Evolutionary conservation across 2,113 vertebrate species (phyloP).

Genomic region (Sclerurus mexicanus): DNA sequence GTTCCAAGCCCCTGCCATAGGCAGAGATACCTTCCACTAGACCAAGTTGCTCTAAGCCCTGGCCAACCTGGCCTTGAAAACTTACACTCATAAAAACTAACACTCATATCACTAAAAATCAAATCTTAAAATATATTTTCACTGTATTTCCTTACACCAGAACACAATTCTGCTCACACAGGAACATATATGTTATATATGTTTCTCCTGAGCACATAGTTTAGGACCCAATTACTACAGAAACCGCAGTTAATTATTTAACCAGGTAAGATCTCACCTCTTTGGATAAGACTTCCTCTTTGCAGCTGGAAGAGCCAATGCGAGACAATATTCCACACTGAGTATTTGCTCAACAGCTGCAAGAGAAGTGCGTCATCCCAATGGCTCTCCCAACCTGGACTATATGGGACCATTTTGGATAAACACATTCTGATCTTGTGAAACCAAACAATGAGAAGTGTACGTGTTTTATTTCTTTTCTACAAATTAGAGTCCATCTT

Average conservation of each 20-base stretch:
- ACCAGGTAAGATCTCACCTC: neutral
- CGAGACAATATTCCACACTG: neutral
- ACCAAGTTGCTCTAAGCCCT: neutral
- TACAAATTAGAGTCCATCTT: neutral
- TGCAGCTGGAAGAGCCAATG: neutral
- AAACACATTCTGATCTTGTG: neutral
- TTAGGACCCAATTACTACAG: neutral
- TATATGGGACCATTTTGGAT: rapidly evolving
- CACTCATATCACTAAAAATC: neutral
- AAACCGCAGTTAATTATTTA: neutral
- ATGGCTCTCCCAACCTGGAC: neutral
- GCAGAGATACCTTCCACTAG: neutral
- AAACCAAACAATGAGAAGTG: neutral
- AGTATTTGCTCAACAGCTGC: neutral
- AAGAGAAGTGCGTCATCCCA: neutral
- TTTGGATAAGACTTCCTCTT: neutral
- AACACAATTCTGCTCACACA: neutral
- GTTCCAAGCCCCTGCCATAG: neutral
- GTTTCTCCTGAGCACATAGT: neutral
- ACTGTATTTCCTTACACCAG: neutral
- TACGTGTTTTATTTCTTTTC: neutral
- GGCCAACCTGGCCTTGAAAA: neutral
- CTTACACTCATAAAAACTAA: neutral
- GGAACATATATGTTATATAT: rapidly evolving
- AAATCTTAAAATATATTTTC: neutral